Conservation (phyloP, 2,797 vertebrate species). For the Scyliorhinus canicula region DNA sequence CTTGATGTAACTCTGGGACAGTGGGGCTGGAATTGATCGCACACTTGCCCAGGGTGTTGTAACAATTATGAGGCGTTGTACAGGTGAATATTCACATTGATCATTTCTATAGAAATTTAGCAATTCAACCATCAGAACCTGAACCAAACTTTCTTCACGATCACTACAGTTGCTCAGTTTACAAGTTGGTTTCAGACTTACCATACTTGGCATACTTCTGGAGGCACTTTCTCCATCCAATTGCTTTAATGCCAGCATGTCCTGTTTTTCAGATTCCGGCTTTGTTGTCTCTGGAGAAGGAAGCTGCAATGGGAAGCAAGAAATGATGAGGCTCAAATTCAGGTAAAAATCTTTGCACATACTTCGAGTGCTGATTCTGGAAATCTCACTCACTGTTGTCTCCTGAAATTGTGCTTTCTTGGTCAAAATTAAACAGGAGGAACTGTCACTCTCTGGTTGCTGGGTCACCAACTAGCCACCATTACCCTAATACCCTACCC, state of each 20-base stretch:
- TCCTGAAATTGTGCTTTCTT: not conserved
- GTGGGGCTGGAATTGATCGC: too few species aligned
- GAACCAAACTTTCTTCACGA: not conserved
- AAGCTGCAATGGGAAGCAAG: not conserved
- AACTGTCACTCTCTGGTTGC: not conserved
- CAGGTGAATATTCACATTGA: not conserved
- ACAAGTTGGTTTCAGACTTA: not conserved
- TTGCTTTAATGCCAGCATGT: not conserved
- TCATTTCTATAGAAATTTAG: not conserved
- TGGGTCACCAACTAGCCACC: not conserved
- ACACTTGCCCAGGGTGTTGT: too few species aligned
- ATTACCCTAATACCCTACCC: not conserved
- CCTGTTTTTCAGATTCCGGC: not conserved
- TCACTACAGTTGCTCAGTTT: too few species aligned
- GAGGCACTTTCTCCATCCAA: not conserved
- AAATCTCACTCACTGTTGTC: not conserved
- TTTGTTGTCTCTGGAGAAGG: not conserved
- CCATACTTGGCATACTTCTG: not conserved
- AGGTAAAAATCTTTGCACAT: not conserved
- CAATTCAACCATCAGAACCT: not conserved
- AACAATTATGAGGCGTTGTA: too few species aligned
- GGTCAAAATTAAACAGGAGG: not conserved
- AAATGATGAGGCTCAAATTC: not conserved
- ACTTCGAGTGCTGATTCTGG: too few species aligned
- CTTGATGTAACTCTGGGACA: too few species aligned